Percentiles rank a stretch among this genome's conserved stretches.
Conservation (phyloP, 2,113 vertebrate genomes). For the Phrynosoma platyrhinos region DNA sequence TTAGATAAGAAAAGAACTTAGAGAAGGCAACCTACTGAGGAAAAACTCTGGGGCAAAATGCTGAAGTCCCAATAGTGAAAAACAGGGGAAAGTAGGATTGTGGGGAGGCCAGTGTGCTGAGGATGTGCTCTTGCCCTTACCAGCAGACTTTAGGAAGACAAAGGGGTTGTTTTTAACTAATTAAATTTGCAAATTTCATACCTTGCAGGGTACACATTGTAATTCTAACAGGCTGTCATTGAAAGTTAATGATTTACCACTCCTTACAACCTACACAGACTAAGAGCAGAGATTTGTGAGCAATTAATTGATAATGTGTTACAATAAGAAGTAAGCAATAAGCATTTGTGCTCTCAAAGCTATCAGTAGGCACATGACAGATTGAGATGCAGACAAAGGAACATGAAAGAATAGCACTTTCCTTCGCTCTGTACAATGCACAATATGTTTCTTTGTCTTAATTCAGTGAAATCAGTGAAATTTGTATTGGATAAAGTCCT, state of each 20-base stretch:
- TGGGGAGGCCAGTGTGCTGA: not conserved
- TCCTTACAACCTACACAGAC: constrained; percentile 58
- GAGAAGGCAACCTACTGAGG: constrained; percentile 28
- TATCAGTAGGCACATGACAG: constrained; percentile 18
- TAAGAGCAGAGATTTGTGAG: constrained; percentile 55
- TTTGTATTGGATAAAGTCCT: constrained; percentile 57
- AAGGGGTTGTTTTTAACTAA: constrained; percentile 54
- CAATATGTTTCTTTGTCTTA: constrained; percentile 38
- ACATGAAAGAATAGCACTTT: constrained; percentile 30
- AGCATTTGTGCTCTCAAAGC: constrained; percentile 48
- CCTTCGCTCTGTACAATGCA: constrained; percentile 31
- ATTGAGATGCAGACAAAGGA: constrained; percentile 33
- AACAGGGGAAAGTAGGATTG: not conserved
- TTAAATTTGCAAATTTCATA: constrained; percentile 69
- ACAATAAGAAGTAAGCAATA: constrained; percentile 64
- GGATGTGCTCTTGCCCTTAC: not conserved
- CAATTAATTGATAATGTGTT: constrained; percentile 76
- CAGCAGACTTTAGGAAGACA: constrained; percentile 47
- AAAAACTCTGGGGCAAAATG: constrained; percentile 28
- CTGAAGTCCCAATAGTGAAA: not conserved
- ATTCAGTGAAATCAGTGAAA: constrained; percentile 69
- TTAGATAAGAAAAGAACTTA: constrained; percentile 56
- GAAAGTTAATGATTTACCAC: constrained; percentile 74
- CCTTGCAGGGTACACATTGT: constrained; percentile 51
- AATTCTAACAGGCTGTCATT: constrained; percentile 57